These are phyloP conservation scores for Anoplopoma fimbria DNA, from an alignment of 2,113 vertebrate species.

Conservation along the genomic window DNA sequence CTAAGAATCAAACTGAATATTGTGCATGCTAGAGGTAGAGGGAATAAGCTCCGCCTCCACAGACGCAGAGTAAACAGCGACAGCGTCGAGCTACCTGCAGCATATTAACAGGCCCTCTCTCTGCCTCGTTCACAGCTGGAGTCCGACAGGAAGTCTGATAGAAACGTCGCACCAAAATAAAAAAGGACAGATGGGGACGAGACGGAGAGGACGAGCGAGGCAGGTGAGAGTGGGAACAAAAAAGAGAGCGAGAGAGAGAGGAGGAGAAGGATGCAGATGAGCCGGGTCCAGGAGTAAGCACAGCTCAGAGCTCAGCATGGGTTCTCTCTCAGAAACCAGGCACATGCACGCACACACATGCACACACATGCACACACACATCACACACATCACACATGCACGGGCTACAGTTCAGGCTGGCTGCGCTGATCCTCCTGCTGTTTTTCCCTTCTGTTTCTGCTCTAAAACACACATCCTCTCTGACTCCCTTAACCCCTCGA, in stretches of 20 bases:
- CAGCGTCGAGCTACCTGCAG: slow-evolving; percentile 35
- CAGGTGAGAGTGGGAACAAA: slow-evolving; percentile 1
- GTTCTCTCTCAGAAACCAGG: slow-evolving; percentile 47
- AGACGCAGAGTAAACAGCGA: slow-evolving; percentile 9
- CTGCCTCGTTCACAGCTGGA: slow-evolving; percentile 64
- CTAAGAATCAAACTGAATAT: neutral
- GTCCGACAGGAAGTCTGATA: slow-evolving; percentile 32
- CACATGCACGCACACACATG: slow-evolving; percentile 18
- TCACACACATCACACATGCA: slow-evolving; percentile 21
- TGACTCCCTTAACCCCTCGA: slow-evolving; percentile 60
- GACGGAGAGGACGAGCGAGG: slow-evolving; percentile 20
- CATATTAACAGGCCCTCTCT: slow-evolving; percentile 28
- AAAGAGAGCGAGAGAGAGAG: slow-evolving; percentile 17
- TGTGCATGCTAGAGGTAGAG: neutral
- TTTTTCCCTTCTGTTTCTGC: slow-evolving; percentile 76
- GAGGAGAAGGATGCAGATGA: slow-evolving; percentile 64
- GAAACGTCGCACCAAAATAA: no score
- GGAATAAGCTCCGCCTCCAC: neutral
- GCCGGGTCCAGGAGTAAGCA: slow-evolving; percentile 63
- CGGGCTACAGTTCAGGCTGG: slow-evolving; percentile 60
- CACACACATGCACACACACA: slow-evolving; percentile 24
- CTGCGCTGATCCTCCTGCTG: slow-evolving; percentile 72
- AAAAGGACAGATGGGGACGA: slow-evolving; percentile 12
- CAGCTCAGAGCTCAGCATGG: slow-evolving; percentile 69
- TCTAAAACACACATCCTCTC: slow-evolving; percentile 71